Conservation (phyloP, 2,888 invertebrate genomes). For the Ophioninae sp. region DNA sequence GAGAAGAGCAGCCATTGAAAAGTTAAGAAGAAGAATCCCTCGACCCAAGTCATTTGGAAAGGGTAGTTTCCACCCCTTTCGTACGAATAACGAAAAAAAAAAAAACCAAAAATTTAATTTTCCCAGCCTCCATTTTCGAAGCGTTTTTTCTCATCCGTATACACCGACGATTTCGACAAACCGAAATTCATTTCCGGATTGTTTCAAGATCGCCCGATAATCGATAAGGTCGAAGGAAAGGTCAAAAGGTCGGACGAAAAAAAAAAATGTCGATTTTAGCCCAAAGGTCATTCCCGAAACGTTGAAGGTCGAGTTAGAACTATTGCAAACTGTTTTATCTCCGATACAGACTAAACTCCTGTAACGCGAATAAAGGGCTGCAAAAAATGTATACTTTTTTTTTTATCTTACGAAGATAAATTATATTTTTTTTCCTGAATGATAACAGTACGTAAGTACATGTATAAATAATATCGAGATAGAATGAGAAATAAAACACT, state of each 20-base stretch:
- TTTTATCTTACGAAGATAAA: no score
- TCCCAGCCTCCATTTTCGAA: constrained; percentile 12
- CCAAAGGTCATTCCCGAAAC: no score
- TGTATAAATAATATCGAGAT: background rate
- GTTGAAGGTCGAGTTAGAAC: no score
- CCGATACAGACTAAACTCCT: no score
- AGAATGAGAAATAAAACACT: background rate
- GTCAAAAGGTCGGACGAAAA: background rate
- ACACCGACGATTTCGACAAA: background rate
- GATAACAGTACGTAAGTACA: background rate
- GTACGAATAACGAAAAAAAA: background rate
- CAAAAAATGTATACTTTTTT: no score
- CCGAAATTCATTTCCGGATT: constrained; percentile 19
- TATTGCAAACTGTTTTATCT: no score
- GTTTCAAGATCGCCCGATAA: constrained; percentile 41
- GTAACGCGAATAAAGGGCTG: no score
- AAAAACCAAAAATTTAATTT: constrained; percentile 2
- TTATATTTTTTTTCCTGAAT: no score
- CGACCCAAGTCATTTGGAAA: background rate
- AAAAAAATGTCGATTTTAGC: no score
- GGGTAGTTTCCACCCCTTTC: constrained; percentile 23
- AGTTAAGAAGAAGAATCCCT: constrained; percentile 25
- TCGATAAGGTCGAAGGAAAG: background rate
- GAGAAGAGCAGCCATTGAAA: constrained; percentile 37
- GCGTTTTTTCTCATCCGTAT: background rate